Evolutionary conservation across 2,888 invertebrate species (phyloP), one percentile per base, ranked within the genome.

Genomic region (Hirtodrosophila histrioides): DNA sequence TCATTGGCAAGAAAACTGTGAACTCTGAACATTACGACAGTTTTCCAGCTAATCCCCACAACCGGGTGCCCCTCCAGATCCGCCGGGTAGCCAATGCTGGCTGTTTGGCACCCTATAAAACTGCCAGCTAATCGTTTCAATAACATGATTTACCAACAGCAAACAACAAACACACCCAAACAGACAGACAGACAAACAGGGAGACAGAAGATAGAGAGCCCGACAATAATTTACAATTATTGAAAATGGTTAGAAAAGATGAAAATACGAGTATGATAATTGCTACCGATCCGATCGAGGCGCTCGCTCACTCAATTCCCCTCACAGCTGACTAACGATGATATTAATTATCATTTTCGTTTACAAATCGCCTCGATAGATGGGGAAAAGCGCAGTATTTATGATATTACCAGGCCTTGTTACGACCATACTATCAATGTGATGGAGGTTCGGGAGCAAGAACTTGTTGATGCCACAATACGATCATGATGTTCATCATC

Each of bases 301-400:
- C 4, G 27, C 27, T 4, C 27, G 5, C 50, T 62, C 50, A 57
- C 58, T 48, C 51, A 48, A 50, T 35, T 45, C 40, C 43, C 49
- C 55, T 51, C 55, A 39, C 44, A 64, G 37, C 43, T 23, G 17
- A 43, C 72, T 84, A 86, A 84, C 84, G 84, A 85, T 85, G 81
- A 78, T 86, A 86, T 85, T 85, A 85, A 85, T 85, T 85, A 85
- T 86, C 72, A 86, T 86, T 70, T 85, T 65, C 73, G 69, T 71
- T 86, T 74, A 84, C 86, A 85, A 86, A 86, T 81, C 78, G 78
- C 11, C 31, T 9, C 5, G 61, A 50, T 8, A 40, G 11, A 1
- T 35, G 8, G 46, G 35, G 66, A 61, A 75, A 81, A 78, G 75
- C 73, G 73, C 48, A 46, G 55, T 79, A 78, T 83, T 84, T 85